Conservation (phyloP, 1,140 invertebrate genomes). For the Harpegnathos saltator region DNA sequence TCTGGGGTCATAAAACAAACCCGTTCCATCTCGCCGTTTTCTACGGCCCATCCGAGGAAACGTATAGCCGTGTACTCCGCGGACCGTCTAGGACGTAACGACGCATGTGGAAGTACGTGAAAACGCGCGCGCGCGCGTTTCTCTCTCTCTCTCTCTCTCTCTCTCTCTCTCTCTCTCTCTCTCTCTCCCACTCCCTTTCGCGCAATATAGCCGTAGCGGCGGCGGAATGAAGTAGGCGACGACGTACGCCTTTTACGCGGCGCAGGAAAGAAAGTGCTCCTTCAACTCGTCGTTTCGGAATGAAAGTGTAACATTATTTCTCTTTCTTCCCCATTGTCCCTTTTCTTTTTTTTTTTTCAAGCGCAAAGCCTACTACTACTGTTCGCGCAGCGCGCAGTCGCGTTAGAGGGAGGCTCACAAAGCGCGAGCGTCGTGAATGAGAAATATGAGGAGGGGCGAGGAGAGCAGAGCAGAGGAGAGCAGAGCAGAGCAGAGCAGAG, state of each 20-base stretch:
- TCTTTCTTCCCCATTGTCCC: no score
- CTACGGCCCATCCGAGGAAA: slow-evolving; percentile 23
- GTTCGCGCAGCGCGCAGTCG: not conserved
- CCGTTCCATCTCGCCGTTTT: slow-evolving; percentile 47
- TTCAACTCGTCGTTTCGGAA: slow-evolving; percentile 34
- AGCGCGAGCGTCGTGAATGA: slow-evolving; percentile 32
- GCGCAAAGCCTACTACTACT: slow-evolving; percentile 16
- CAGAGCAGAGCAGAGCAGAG: no score
- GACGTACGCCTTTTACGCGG: slow-evolving; percentile 14
- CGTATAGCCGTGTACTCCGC: slow-evolving; percentile 42
- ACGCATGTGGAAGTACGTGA: slow-evolving; percentile 15
- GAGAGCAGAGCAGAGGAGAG: no score
- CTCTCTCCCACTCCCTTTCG: no score
- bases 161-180: not conserved
- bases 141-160: not conserved
- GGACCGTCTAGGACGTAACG: slow-evolving; percentile 36
- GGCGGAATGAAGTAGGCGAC: slow-evolving; percentile 14
- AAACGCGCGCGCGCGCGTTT: not conserved
- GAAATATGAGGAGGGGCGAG: not conserved
- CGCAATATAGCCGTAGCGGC: slow-evolving; percentile 2
- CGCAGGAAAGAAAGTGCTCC: slow-evolving; percentile 6
- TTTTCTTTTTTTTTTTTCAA: not conserved
- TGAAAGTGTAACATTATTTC: slow-evolving; percentile 43
- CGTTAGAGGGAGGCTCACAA: slow-evolving; percentile 8
- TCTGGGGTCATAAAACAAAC: slow-evolving; percentile 78